Evolutionary conservation across 23 tunicate species (phyloP), one percentile per base, ranked within the genome.

Genomic region (Ascidia mentula): DNA sequence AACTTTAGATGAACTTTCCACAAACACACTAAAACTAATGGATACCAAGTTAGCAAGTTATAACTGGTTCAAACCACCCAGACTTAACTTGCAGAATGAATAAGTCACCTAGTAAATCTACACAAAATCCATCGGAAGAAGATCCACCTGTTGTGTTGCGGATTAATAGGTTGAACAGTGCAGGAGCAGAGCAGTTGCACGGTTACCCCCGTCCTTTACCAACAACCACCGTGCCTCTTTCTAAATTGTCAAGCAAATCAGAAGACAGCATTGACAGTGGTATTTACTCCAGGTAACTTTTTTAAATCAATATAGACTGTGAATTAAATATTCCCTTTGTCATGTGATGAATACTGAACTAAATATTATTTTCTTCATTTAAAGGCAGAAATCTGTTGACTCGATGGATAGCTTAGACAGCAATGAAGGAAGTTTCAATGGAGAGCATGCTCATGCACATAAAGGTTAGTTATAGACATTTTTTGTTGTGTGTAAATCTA

Each of bases 371-470:
- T n/a, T 76, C 7, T n/a, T 36, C 12, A 17, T 39, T 71, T 71
- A 24, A 81, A 92, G 97, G 78, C 97, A 88, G 60, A 92, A 92
- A 69, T 92, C 97, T 17, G 81, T 83, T 65, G 97, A 87, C 69
- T 92, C 97, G 45, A 90, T 92, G 92, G 97, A 92, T 45, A 92
- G 97, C 76, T 77, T 92, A 33, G 92, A 86, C 20, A 87, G 97
- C 84, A 75, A 61, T 39, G 97, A 92, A 6, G 40, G 82, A 46
- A 65, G 53, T 26, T 73, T 37, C 22, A 77, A 82, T 72, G 88
- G 88, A 17, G 81, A 71, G 12, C 78, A 38, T 13, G 24, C 77
- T 37, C 8, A 31, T 1, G 31, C 77, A 1, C 12, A 71, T 37
- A 26, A 30, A 30, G 74, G 74, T 70, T 30, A 20, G 18, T n/a